These are phyloP conservation scores for Coluber constrictor DNA, from an alignment of 2,797 vertebrate species.

Conservation along the genomic window DNA sequence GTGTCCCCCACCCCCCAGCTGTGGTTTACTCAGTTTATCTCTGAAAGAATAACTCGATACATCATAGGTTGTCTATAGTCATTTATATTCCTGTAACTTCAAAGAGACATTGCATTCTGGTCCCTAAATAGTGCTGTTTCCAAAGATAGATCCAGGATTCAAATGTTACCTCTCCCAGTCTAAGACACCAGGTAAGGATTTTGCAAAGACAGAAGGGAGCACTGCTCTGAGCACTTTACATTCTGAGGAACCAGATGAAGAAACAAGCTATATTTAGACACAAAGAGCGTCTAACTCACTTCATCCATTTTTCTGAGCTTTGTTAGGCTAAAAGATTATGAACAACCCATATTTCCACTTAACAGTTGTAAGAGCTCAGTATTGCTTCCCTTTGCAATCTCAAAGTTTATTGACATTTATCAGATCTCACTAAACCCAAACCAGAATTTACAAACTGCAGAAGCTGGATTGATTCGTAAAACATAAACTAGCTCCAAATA, in stretches of 20 bases:
- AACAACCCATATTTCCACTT: background rate
- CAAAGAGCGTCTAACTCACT: background rate
- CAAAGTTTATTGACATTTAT: background rate
- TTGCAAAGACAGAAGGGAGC: background rate
- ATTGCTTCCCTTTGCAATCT: background rate
- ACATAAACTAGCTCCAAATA: background rate
- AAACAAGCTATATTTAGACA: background rate
- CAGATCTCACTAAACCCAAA: background rate
- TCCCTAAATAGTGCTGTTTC: background rate
- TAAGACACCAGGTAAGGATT: background rate
- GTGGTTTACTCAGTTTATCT: background rate
- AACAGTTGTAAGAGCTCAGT: background rate
- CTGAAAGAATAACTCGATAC: background rate
- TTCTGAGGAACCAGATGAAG: background rate
- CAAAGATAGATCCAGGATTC: background rate
- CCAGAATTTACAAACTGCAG: background rate
- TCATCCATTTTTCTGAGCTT: background rate
- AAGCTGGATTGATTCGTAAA: background rate
- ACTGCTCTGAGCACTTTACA: background rate
- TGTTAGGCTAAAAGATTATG: background rate
- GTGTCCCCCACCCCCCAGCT: rapidly evolving
- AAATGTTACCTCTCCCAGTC: background rate
- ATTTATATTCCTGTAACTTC: background rate
- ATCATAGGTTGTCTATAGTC: background rate
- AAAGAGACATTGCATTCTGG: background rate